phyloP scores from a whole-genome alignment of 2,113 vertebrate species.

The Formicarius rufipectus region DNA sequence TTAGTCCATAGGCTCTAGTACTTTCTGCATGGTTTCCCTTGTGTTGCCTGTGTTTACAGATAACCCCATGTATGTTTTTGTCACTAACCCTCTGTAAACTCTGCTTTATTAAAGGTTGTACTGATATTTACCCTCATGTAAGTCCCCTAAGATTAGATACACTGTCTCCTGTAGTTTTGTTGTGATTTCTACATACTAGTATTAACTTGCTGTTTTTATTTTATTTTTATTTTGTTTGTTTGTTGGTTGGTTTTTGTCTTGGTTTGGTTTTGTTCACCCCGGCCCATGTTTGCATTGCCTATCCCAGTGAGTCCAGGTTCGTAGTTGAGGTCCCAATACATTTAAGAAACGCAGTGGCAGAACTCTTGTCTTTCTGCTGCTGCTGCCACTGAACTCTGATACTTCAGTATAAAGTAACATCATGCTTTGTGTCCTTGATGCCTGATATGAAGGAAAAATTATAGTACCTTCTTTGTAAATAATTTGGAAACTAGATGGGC shows the following conservation, averaged over 20 bases:
- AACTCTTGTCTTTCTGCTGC: background rate
- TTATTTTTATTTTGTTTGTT: too few relatives aligned
- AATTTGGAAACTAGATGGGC: background rate
- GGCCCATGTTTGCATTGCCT: background rate
- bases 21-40: background rate
- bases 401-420: background rate
- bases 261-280: too few relatives aligned
- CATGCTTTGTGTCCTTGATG: background rate
- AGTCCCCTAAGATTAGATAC: background rate
- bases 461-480: background rate
- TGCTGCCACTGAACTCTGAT: background rate
- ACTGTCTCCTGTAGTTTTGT: background rate
- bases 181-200: background rate
- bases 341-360: background rate
- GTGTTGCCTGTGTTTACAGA: too few relatives aligned
- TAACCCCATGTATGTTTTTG: too few relatives aligned
- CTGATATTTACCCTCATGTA: background rate
- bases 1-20: background rate
- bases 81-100: background rate
- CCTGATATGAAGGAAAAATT: background rate
- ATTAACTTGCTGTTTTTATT: background rate
- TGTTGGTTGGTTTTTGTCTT: too few relatives aligned
- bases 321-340: background rate
- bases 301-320: background rate
- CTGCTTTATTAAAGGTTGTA: background rate